Base-by-base conservation (phyloP, 2,888 invertebrate species). In the Cheiracanthium punctorium region DNA sequence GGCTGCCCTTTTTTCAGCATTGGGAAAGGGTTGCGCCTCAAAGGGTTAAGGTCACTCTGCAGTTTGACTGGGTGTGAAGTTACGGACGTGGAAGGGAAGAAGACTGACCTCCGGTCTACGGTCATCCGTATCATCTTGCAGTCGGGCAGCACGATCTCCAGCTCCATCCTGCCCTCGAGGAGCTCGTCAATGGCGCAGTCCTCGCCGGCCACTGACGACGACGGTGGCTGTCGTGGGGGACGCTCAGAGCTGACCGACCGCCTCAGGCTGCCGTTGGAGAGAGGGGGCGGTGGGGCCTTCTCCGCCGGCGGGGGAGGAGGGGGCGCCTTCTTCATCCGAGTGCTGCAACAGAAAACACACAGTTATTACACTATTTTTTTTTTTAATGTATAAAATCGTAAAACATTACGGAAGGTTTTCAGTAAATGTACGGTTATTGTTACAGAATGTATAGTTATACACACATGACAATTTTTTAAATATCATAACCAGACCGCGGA, bases 141-240 rank as follows among this genome's bases (percentile, higher is more conserved):
- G 89, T 92, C 92, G 28, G 94, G 95, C 88, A 95, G 92, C 90
- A 94, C 93, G 88, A 94, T 94, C 89, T 93, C 92, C 87, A 95
- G 93, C 90, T 94, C 94, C 94, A 95, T 94, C 90, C 93, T 93
- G 89, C 94, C 94, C 89, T 94, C 94, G 91, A 95, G 92, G 93
- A 94, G 94, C 91, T 95, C 94, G 29, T 87, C 82, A 52, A 87
- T 79, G 79, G 87, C 87, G 8, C 77, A 87, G 28, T 87, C 87
- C 33, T 82, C 87, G 2, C 82, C 87, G 0, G 82, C 74, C 0
- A 74, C 74, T 32, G 76, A 64, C 20, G 58, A 32, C 28, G 37
- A 14, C 28, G 65, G 65, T 29, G 69, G 58, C 41, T 14, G 41
- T n/a, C 20, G 28, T 17, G 7, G 64, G 12, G 29, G 41, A 4